phyloP scores from a whole-genome alignment of 2,113 vertebrate genomes.

The Felis chaus region DNA sequence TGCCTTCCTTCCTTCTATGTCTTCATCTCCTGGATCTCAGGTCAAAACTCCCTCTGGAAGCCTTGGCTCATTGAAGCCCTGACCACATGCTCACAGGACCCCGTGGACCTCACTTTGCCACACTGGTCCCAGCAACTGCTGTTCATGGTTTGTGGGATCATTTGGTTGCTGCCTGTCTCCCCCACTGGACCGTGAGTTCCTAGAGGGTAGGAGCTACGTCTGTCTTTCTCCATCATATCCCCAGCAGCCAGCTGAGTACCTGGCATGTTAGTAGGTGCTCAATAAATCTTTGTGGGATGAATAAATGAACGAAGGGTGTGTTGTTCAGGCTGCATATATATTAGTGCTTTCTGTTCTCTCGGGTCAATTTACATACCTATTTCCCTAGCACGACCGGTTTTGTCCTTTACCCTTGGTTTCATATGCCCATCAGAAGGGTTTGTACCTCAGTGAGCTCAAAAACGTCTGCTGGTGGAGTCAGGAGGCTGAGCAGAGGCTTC shows the following conservation, averaged over 20 bases:
- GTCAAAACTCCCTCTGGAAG: not conserved
- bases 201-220: not conserved
- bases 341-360: conserved; percentile 22
- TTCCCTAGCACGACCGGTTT: conserved; percentile 17
- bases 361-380: not conserved
- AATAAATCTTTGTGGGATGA: not conserved
- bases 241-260: not conserved
- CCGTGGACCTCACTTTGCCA: not conserved
- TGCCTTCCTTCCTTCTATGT: not conserved
- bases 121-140: not conserved
- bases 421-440: not conserved
- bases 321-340: not conserved
- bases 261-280: not conserved
- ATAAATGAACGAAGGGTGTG: not conserved
- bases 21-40: not conserved
- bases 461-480: not conserved
- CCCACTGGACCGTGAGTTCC: not conserved
- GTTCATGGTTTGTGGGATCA: not conserved
- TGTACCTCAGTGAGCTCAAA: not conserved
- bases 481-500: conserved; percentile 16
- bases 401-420: not conserved
- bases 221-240: not conserved
- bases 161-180: not conserved
- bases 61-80: not conserved
- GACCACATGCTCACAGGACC: not conserved